Conservation (phyloP, 2,797 vertebrate genomes). For the Myotis pilosus region DNA sequence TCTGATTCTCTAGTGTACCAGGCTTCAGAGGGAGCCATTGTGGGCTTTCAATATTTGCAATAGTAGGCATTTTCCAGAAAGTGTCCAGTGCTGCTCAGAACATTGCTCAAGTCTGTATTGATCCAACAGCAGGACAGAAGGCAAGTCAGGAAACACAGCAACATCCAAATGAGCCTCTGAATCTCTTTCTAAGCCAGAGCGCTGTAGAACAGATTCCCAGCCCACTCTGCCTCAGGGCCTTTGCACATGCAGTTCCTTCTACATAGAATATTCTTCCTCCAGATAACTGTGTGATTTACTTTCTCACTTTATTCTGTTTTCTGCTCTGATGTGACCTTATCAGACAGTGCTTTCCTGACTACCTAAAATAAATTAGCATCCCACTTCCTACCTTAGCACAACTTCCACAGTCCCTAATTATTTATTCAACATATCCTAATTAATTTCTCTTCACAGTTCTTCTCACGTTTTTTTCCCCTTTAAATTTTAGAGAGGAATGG, state of each 20-base stretch:
- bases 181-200: neutral
- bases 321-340: neutral
- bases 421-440: neutral
- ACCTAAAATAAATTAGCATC: neutral
- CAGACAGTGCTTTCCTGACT: neutral
- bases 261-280: neutral
- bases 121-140: neutral
- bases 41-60: neutral
- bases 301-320: neutral
- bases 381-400: neutral
- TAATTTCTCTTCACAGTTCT: neutral
- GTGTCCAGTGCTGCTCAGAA: neutral
- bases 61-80: neutral
- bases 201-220: neutral
- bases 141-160: neutral
- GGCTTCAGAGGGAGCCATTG: neutral
- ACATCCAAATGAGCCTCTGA: neutral
- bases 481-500: neutral
- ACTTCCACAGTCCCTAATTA: accelerated
- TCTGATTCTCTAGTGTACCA: neutral
- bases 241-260: neutral
- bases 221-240: neutral
- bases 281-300: neutral
- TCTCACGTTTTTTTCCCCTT: neutral
- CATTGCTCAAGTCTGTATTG: neutral